Conservation (phyloP, 2,888 invertebrate species). For the Schizotus pectinicornis region DNA sequence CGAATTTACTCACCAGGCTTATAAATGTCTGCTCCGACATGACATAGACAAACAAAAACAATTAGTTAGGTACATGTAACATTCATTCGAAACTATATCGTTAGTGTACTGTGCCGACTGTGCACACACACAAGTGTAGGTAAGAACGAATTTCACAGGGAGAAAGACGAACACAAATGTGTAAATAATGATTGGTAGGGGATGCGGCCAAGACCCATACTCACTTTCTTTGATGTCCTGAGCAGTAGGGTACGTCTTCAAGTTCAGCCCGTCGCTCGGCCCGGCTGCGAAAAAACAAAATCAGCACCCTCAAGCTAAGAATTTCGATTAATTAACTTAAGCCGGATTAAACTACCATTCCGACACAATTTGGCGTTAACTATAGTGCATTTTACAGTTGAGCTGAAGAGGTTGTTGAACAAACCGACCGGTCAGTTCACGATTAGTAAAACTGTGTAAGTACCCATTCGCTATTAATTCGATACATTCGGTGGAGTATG, state of each 20-base stretch:
- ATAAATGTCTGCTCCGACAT: slow-evolving; percentile 54
- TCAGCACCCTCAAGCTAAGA: too few species aligned
- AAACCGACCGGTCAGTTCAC: too few species aligned
- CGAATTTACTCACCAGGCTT: slow-evolving; percentile 55
- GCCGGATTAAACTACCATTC: too few species aligned
- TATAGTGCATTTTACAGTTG: too few species aligned
- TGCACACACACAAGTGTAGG: slow-evolving; percentile 11
- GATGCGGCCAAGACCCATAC: slow-evolving; percentile 53
- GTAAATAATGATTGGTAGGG: not conserved
- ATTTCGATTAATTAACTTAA: too few species aligned
- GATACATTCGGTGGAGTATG: too few species aligned
- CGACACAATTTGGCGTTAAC: too few species aligned
- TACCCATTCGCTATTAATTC: too few species aligned
- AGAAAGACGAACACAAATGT: not conserved
- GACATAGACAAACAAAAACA: slow-evolving; percentile 49
- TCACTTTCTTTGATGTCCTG: slow-evolving; percentile 87
- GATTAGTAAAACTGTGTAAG: too few species aligned
- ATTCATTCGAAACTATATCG: slow-evolving; percentile 10
- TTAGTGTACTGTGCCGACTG: slow-evolving; percentile 13
- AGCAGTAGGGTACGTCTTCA: slow-evolving; percentile 78
- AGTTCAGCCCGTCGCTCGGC: slow-evolving; percentile 61
- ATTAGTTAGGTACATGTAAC: slow-evolving; percentile 41
- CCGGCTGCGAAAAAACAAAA: slow-evolving; percentile 43
- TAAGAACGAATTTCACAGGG: slow-evolving; percentile 1
- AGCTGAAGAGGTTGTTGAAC: too few species aligned